Conservation (phyloP, 2,113 vertebrate species). For the Peromyscus maniculatus region DNA sequence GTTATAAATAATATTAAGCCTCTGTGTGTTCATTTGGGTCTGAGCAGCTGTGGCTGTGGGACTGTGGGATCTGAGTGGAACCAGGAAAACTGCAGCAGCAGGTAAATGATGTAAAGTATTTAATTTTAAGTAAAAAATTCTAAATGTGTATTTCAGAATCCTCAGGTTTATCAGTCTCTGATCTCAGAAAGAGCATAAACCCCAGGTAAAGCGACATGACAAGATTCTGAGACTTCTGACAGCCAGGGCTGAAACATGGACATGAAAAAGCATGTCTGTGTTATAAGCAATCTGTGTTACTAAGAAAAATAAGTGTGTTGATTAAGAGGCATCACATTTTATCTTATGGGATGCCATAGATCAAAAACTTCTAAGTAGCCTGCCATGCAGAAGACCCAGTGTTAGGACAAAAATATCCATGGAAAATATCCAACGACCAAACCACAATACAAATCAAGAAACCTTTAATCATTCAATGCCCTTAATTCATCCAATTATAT, state of each 20-base stretch:
- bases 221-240: not conserved
- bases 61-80: too few species aligned
- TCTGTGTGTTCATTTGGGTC: too few species aligned
- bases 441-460: not conserved
- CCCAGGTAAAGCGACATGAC: not conserved
- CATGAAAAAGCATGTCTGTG: not conserved
- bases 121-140: not conserved
- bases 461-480: not conserved
- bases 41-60: too few species aligned
- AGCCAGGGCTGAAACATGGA: not conserved
- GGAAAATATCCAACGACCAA: not conserved
- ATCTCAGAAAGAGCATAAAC: not conserved
- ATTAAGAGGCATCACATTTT: not conserved
- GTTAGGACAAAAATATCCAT: not conserved
- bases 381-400: not conserved
- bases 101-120: not conserved
- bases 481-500: not conserved
- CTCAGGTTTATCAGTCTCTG: not conserved
- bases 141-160: not conserved
- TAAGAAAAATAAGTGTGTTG: not conserved
- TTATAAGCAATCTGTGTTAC: not conserved
- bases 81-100: too few species aligned
- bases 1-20: too few species aligned
- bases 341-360: not conserved
- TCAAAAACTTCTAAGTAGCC: not conserved